These are phyloP conservation scores for Oenanthe melanoleuca DNA, from an alignment of 2,113 vertebrate species.

Conservation along the genomic window DNA sequence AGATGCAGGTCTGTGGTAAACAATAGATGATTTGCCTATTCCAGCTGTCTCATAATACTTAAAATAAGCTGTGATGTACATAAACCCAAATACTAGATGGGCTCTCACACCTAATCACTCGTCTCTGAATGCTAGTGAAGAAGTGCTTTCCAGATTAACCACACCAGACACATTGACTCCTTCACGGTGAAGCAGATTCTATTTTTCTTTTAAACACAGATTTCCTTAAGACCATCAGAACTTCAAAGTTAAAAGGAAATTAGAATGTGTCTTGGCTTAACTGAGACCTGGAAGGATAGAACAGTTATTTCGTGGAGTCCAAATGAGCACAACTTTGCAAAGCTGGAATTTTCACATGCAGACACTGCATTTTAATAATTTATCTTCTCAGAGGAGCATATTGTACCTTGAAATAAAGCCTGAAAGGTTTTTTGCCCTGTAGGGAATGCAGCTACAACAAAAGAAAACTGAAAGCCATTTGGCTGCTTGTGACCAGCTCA, in stretches of 20 bases:
- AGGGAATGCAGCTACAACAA: constrained; percentile 63
- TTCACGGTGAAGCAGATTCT: neutral
- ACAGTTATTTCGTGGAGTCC: constrained; percentile 34
- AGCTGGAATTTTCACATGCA: constrained; percentile 46
- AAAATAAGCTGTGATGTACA: neutral
- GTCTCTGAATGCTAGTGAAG: neutral
- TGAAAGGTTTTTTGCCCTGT: constrained; percentile 60
- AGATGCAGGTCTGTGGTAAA: neutral
- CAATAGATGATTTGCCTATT: neutral
- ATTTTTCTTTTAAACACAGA: constrained; percentile 18
- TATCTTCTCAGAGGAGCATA: constrained; percentile 60
- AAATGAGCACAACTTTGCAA: constrained; percentile 11
- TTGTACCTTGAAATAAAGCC: constrained; percentile 54
- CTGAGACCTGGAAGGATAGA: neutral
- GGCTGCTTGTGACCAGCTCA: constrained; percentile 31
- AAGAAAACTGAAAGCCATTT: constrained; percentile 70
- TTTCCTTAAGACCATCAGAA: constrained; percentile 35
- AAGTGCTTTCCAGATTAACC: constrained; percentile 35
- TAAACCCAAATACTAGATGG: neutral
- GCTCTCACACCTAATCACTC: neutral
- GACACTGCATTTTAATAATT: constrained; percentile 64
- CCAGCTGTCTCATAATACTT: neutral
- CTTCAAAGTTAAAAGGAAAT: constrained; percentile 15
- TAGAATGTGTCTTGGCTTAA: constrained; percentile 59
- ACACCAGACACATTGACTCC: neutral